phyloP scores from a whole-genome alignment of 2,113 vertebrate species.

The Anolis sagrei region DNA sequence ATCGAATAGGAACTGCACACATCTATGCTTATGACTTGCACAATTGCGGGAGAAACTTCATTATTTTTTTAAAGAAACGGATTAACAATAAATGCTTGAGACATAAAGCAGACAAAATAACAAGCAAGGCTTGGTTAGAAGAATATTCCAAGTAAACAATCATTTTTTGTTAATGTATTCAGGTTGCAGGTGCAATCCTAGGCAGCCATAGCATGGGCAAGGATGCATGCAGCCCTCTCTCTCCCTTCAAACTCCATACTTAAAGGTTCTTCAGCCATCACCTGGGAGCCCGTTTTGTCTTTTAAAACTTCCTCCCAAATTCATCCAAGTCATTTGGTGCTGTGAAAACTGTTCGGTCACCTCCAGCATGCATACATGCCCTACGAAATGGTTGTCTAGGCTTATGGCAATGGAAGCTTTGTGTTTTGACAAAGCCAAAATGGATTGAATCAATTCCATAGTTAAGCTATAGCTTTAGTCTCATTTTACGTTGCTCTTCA shows the following conservation, averaged over 20 bases:
- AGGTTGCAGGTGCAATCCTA: conserved; percentile 23
- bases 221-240: not conserved
- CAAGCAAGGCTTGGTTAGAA: conserved; percentile 66
- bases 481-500: conserved; percentile 52
- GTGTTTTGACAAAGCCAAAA: conserved; percentile 64
- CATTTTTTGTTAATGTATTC: conserved; percentile 77
- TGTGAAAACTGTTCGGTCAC: not conserved
- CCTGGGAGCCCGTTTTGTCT: not conserved
- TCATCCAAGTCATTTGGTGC: not conserved
- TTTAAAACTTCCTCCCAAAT: not conserved
- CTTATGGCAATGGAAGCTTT: conserved; percentile 65
- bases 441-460: conserved; percentile 71
- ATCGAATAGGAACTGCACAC: conserved; percentile 63
- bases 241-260: not conserved
- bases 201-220: not conserved
- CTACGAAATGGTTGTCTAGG: not conserved
- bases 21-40: conserved; percentile 63
- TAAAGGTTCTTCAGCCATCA: not conserved
- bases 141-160: conserved; percentile 64
- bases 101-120: conserved; percentile 54
- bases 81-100: conserved; percentile 50
- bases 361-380: not conserved
- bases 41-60: conserved; percentile 52
- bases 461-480: conserved; percentile 69
- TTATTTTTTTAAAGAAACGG: conserved; percentile 55